phyloP scores from a whole-genome alignment of 2,797 vertebrate species.

The Darevskia nairensis region DNA sequence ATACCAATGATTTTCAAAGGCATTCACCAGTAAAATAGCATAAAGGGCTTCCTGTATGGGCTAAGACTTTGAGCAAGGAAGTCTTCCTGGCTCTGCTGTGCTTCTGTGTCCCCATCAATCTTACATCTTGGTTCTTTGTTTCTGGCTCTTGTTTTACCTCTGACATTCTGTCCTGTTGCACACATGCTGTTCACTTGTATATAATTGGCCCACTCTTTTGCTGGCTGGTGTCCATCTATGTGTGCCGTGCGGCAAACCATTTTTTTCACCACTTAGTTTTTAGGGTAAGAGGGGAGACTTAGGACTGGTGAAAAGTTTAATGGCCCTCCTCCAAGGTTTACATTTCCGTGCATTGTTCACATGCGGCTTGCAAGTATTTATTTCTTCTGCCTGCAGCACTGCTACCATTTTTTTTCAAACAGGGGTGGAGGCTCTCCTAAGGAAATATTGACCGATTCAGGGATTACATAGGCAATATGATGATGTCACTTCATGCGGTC shows the following conservation, averaged over 20 bases:
- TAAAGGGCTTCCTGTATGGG: neutral
- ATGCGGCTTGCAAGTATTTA: neutral
- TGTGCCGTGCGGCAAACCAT: neutral
- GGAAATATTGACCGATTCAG: no score
- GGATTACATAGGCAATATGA: no score
- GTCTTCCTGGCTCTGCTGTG: neutral
- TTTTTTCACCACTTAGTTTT: neutral
- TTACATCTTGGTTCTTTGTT: neutral
- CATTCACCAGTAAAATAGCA: no score
- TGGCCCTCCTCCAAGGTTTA: neutral
- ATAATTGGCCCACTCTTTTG: neutral
- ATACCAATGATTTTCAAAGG: no score
- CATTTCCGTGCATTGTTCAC: neutral
- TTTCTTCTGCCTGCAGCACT: neutral
- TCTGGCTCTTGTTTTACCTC: neutral
- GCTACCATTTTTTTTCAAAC: neutral
- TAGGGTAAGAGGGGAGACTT: neutral
- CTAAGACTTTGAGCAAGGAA: neutral
- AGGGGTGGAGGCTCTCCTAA: no score
- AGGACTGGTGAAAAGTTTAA: neutral
- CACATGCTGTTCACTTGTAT: no score
- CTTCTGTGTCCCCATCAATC: neutral
- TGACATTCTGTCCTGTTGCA: neutral
- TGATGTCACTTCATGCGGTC: no score
- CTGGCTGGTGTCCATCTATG: neutral